Evolutionary conservation across 2,888 invertebrate genomes (phyloP).

Genomic region (Lydus trimaculatus): DNA sequence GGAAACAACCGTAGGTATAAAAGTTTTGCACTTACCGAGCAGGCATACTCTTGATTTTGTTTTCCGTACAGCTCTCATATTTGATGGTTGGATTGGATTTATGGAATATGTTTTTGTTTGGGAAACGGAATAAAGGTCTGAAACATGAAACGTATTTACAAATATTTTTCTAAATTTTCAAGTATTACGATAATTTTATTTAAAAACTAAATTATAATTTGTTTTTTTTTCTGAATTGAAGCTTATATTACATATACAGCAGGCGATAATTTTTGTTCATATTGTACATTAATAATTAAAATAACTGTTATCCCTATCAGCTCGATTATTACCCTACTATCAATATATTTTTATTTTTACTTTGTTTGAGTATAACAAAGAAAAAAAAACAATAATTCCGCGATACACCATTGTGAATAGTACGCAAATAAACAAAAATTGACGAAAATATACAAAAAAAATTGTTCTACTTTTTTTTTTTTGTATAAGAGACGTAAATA

Average conservation of each 20-base stretch:
- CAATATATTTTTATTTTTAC: neutral
- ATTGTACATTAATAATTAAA: conserved; percentile 33
- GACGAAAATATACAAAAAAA: too few species aligned
- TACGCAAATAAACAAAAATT: too few species aligned
- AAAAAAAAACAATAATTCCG: conserved; percentile 13
- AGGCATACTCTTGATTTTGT: too few species aligned
- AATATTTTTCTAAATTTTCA: conserved; percentile 14
- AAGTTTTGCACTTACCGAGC: too few species aligned
- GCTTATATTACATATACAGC: conserved; percentile 50
- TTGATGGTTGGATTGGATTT: neutral
- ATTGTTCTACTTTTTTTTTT: too few species aligned
- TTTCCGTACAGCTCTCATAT: too few species aligned
- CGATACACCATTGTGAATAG: conserved; percentile 14
- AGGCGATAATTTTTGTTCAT: conserved; percentile 41
- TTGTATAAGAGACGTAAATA: neutral
- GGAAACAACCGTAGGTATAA: too few species aligned
- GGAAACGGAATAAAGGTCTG: neutral
- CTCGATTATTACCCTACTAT: conserved; percentile 17
- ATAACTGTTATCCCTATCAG: conserved; percentile 32
- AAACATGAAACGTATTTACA: neutral
- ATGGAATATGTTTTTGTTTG: neutral
- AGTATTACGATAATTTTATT: conserved; percentile 49
- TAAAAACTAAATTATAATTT: conserved; percentile 51
- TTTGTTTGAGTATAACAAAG: conserved; percentile 15
- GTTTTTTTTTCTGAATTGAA: conserved; percentile 51